Evolutionary conservation across 2,113 vertebrate genomes (phyloP), one percentile per base, ranked within the genome.

Genomic region (Lasiurus borealis): DNA sequence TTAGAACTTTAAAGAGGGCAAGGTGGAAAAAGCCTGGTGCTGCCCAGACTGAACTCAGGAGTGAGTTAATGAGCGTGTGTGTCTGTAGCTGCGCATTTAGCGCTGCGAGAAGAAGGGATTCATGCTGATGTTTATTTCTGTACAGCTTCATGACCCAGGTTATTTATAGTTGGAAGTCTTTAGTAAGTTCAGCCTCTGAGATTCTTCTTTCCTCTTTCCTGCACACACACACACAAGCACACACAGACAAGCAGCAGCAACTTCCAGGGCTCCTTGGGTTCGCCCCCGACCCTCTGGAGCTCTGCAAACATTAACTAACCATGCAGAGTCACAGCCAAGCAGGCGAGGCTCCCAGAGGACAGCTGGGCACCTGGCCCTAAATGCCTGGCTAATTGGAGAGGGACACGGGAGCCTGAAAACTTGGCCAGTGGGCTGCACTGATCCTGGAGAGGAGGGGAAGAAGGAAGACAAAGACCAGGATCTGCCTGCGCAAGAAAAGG

Each of bases 161-260:
- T 50, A 96, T 97, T 97, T 97, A 97, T 94, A 98, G 97, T 97
- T 54, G 94, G 81, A 87, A 97, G 93, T 62, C 92, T 96, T 96
- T 94, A 71, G 92, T 48, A 94, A 95, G 95, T 91, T 90, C 97
- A 31, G 82, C 34, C 92, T 96, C 97, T 95, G 73, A 94, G 96
- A 90, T 1, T 50, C 94, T 90, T 97, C 93, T 71, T 27, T 23
- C 34, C 34, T 81, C 21, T 75, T 6, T 62, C 36, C n/a, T 71
- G 80, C 14, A 82, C 34, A 15, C 8, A 21, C 54, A 85, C n/a
- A 72, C 44, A 69, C 88, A 40, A 15, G 8, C 12, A 12, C 34
- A 27, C 36, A 89, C 25, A 76, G 23, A 15, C 34, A 57, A 34
- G 36, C 7, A n/a, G 29, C 44, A 29, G 48, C 3, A n/a, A 48